Evolutionary conservation across 2,888 invertebrate species (phyloP), one percentile per base, ranked within the genome.

Genomic region (Microctonus aethiopoides): DNA sequence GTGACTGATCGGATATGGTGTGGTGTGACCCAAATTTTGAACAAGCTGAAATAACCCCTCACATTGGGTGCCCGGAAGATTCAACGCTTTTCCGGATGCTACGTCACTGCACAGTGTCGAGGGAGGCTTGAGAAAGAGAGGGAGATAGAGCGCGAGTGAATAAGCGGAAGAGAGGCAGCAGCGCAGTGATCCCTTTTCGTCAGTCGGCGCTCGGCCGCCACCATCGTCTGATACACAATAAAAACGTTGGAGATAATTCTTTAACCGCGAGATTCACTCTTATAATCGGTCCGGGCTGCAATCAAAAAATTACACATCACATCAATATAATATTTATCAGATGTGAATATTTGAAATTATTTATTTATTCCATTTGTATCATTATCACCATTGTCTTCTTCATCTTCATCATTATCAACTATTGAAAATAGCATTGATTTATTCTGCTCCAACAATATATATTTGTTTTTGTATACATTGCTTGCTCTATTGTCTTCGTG

Each of bases 191-290:
- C 70, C 65, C 70, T 70, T 79, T 80, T 78, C 82, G 80, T 82
- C 84, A 85, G 86, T 85, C 83, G 84, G 85, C 82, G 84, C 83
- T 84, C 84, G 84, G 80, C 85, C 83, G 84, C 81, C 86, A 84
- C 84, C 83, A 85, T 85, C 84, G 84, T 84, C 81, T 81, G 54
- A 84, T 84, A 84, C 74, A 68, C 70, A 67, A 73, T 64, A 70
- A 72, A 54, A 36, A 68, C 62, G 29, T 13, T 41, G n/a, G 46
- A 62, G 26, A 62, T n/a, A n/a, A n/a, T 41, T 46, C 16, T 46
- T 36, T 61, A 22, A 61, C n/a, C 61, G 61, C 52, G 36, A 64
- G 29, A 51, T 29, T 22, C 2, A 26, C 16, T 24, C 16, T 29
- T 11, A 16, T 62, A n/a, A 34, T 29, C 39, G 62, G 62, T 39